Base-by-base conservation (phyloP, 2,113 vertebrate species). In the Archocentrus centrarchus region DNA sequence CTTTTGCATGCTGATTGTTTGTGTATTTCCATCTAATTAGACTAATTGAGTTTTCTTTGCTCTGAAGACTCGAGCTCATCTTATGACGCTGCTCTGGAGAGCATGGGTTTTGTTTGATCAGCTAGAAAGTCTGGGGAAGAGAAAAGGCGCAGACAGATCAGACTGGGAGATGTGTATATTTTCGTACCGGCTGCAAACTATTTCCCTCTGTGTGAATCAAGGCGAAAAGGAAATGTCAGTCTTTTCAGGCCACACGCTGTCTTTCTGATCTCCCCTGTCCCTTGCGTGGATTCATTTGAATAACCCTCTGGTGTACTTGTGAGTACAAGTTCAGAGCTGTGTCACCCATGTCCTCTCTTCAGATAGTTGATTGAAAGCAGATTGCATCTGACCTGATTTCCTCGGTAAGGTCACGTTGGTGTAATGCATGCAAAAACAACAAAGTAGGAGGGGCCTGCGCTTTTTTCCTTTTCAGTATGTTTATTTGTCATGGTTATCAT, bases 1-100 rank as follows among this genome's bases (percentile, higher is more conserved):
- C 53, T 55, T 62, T 79, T 75, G 27, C 77, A 15, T 1, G 7
- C 32, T 84, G 64, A 78, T 87, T 77, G 82, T 82, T 88, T 86
- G 62, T 73, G 66, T 77, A 63, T 79, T 17, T 87, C 58, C 11
- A 22, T 89, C 82, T 91, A 90, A 93, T 93, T 91, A 79, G 66
- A 64, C 88, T 91, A 87, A 93, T 88, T 90, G 80, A 86, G 77
- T 87, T 92, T 92, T 87, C 76, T 87, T 86, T 85, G 50, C 85
- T 39, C 57, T 47, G 18, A 82, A 63, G 47, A 81, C 64, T 80
- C 77, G 44, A 61, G 70, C 53, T 63, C 24, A 2, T 84, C 79
- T 66, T 10, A 55, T 9, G 2, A 55, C 17, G 1, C 22, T 1
- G 8, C 60, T 84, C 44, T 47, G 17, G 35, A 63, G 78, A 92